Evolutionary conservation across 2,113 vertebrate genomes (phyloP).

Genomic region (Nannobrachium achirus): DNA sequence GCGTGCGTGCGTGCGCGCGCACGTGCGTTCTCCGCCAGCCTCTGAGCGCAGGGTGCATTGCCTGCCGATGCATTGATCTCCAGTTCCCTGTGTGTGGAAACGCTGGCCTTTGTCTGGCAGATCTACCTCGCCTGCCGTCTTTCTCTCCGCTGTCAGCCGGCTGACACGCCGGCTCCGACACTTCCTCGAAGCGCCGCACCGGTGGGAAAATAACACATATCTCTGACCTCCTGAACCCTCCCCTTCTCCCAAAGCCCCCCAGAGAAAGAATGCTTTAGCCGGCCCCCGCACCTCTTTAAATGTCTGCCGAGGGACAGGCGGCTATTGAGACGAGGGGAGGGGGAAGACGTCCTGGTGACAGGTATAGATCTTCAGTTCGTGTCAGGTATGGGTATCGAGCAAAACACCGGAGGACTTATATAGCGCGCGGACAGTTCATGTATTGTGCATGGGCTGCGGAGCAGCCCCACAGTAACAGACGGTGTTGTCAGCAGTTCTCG

Average conservation of each 20-base stretch:
- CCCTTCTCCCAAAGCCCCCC: conserved; percentile 69
- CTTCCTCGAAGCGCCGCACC: conserved; percentile 64
- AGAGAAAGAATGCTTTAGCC: conserved; percentile 70
- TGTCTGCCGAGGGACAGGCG: conserved; percentile 69
- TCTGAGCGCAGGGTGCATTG: conserved; percentile 31
- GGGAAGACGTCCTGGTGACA: conserved; percentile 66
- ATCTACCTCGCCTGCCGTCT: conserved; percentile 66
- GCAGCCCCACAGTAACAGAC: conserved; percentile 53
- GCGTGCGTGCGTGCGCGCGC: neutral
- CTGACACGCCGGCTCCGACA: conserved; percentile 75
- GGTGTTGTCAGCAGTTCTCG: conserved; percentile 71
- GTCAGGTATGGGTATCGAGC: conserved; percentile 71
- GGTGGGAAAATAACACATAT: conserved; percentile 74
- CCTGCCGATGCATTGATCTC: conserved; percentile 73
- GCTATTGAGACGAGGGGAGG: conserved; percentile 63
- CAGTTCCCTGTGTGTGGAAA: conserved; percentile 63
- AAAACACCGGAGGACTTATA: conserved; percentile 74
- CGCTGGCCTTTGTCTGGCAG: conserved; percentile 73
- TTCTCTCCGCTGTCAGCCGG: conserved; percentile 73
- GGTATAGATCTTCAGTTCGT: conserved; percentile 72
- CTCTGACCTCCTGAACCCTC: conserved; percentile 76
- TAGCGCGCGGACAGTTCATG: conserved; percentile 64
- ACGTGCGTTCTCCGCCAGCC: neutral
- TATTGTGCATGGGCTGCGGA: conserved; percentile 67
- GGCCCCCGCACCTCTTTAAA: conserved; percentile 74